Evolutionary conservation across 2,113 vertebrate species (phyloP).

Genomic region (Crotalus viridis): DNA sequence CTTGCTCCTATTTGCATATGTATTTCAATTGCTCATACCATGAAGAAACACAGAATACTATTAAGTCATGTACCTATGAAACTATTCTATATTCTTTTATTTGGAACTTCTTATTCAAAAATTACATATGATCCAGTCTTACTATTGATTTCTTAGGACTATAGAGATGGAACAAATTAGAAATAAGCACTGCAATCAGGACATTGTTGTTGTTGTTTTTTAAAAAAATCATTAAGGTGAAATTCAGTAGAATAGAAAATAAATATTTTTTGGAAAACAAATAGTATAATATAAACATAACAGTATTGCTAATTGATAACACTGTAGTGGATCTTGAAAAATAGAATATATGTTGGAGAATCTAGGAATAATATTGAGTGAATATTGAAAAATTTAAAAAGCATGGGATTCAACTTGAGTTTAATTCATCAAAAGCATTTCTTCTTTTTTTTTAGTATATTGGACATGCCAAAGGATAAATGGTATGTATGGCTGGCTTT

Average conservation of each 20-base stretch:
- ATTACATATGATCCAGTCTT: neutral
- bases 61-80: neutral
- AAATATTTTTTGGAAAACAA: conserved; percentile 10
- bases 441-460: neutral
- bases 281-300: neutral
- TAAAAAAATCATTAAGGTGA: neutral
- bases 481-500: too few species aligned
- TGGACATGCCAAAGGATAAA: neutral
- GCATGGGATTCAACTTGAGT: neutral
- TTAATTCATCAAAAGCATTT: too few species aligned
- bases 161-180: neutral
- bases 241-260: neutral
- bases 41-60: neutral
- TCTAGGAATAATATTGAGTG: neutral
- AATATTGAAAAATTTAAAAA: neutral
- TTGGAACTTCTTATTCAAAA: neutral
- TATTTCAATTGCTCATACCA: neutral
- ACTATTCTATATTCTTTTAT: neutral
- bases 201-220: neutral
- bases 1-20: neutral
- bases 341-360: neutral
- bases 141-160: neutral
- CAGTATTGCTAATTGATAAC: conserved; percentile 4
- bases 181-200: neutral
- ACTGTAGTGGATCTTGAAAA: neutral